Evolutionary conservation across 2,113 vertebrate species (phyloP).

Genomic region (Platichthys stellatus): DNA sequence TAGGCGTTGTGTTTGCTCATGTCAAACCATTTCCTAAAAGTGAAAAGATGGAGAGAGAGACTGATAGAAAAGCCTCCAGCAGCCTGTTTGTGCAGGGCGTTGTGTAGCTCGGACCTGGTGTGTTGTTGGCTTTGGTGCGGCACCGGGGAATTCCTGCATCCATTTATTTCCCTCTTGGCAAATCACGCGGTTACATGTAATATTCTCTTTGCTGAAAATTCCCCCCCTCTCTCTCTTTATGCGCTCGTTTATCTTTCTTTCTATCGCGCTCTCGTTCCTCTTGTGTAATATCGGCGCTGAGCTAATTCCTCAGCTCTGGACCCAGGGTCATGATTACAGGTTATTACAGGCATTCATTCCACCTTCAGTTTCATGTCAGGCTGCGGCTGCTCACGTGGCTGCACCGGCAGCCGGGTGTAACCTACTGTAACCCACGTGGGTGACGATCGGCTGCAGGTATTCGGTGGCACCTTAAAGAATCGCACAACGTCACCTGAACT

Average conservation of each 20-base stretch:
- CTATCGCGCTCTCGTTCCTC: conserved; percentile 29
- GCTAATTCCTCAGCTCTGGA: conserved; percentile 56
- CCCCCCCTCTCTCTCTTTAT: conserved; percentile 35
- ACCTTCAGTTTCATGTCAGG: conserved; percentile 45
- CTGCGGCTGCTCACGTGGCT: conserved; percentile 1
- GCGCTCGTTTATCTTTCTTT: conserved; percentile 57
- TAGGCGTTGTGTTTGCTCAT: background rate
- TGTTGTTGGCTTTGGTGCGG: conserved; percentile 41
- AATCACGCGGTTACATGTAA: background rate
- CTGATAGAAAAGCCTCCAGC: background rate
- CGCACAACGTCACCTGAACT: too few species aligned
- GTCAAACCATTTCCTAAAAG: background rate
- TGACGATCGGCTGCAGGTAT: background rate
- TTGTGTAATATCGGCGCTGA: conserved; percentile 28
- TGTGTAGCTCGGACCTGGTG: conserved; percentile 1
- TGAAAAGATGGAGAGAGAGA: background rate
- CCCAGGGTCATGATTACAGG: conserved; percentile 45
- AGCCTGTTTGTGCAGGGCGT: conserved; percentile 24
- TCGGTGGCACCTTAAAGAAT: background rate
- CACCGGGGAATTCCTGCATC: conserved; percentile 36
- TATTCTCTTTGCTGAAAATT: conserved; percentile 34
- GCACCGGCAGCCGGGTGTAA: conserved; percentile 37
- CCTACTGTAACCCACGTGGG: conserved; percentile 12
- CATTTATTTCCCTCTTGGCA: conserved; percentile 13
- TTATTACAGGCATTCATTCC: conserved; percentile 68